Conservation (phyloP, 1,140 invertebrate species). For the Scaptomyza pallida region DNA sequence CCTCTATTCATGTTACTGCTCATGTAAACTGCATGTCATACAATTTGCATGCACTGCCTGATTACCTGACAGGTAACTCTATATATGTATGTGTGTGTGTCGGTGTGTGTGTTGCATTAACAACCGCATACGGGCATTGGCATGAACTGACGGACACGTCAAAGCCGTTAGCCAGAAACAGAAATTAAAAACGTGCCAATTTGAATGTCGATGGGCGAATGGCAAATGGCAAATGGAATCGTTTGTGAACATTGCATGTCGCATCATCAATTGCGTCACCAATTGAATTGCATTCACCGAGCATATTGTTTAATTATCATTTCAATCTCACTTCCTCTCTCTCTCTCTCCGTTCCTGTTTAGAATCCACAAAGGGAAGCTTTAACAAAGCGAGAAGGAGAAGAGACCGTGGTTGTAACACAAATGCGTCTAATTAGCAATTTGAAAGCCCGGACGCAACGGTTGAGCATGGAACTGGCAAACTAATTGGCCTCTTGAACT, state of each 20-base stretch:
- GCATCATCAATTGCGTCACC: slow-evolving; percentile 12
- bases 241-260: slow-evolving; percentile 1
- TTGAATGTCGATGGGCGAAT: slow-evolving; percentile 13
- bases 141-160: slow-evolving; percentile 2
- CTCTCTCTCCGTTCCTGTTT: background rate
- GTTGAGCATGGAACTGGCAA: background rate
- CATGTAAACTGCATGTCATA: slow-evolving; percentile 8
- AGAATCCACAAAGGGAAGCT: background rate
- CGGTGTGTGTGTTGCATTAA: background rate
- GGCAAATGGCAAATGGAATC: slow-evolving; percentile 7
- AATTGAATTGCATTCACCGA: slow-evolving; percentile 48
- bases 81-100: background rate
- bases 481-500: background rate
- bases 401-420: background rate
- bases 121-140: slow-evolving; percentile 6
- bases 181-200: slow-evolving; percentile 47
- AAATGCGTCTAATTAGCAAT: slow-evolving; percentile 5
- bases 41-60: slow-evolving; percentile 36
- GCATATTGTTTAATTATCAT: slow-evolving; percentile 71
- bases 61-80: slow-evolving; percentile 18
- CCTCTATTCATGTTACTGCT: background rate
- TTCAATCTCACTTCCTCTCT: background rate
- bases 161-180: slow-evolving; percentile 9
- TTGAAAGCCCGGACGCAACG: background rate
- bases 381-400: background rate